phyloP scores from a whole-genome alignment of 2,888 invertebrate species.

The Strigamia crassipes region DNA sequence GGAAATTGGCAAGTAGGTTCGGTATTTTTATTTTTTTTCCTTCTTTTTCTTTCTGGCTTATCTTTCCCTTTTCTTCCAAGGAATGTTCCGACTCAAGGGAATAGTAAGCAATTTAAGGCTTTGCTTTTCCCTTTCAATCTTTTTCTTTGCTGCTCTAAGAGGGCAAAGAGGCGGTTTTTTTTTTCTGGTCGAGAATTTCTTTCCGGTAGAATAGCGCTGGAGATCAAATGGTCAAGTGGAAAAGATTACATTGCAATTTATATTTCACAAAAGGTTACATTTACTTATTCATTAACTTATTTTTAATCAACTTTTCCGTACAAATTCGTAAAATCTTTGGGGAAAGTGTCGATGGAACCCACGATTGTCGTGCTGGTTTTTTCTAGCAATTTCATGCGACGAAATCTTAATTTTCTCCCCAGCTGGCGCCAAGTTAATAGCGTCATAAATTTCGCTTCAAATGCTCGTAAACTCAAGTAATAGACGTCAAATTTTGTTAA shows the following conservation, averaged over 20 bases:
- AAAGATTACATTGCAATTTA: background rate
- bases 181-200: background rate
- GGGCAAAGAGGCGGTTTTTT: slow-evolving; percentile 9
- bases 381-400: background rate
- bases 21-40: background rate
- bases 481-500: background rate
- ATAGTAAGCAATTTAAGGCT: background rate
- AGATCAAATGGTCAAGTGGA: slow-evolving; percentile 41
- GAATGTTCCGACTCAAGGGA: slow-evolving; percentile 10
- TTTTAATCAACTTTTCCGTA: background rate
- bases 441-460: slow-evolving; percentile 1
- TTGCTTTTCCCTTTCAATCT: background rate
- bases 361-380: background rate
- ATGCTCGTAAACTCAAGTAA: background rate
- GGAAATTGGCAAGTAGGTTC: background rate
- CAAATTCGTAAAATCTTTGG: background rate
- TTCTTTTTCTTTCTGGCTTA: background rate
- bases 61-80: slow-evolving; percentile 3
- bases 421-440: background rate
- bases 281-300: background rate
- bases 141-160: background rate
- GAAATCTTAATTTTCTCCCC: background rate
- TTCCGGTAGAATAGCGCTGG: background rate
- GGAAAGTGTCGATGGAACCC: background rate
- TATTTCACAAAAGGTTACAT: background rate